Base-by-base conservation (phyloP, 2,797 vertebrate genomes). In the Spondyliosoma cantharus region DNA sequence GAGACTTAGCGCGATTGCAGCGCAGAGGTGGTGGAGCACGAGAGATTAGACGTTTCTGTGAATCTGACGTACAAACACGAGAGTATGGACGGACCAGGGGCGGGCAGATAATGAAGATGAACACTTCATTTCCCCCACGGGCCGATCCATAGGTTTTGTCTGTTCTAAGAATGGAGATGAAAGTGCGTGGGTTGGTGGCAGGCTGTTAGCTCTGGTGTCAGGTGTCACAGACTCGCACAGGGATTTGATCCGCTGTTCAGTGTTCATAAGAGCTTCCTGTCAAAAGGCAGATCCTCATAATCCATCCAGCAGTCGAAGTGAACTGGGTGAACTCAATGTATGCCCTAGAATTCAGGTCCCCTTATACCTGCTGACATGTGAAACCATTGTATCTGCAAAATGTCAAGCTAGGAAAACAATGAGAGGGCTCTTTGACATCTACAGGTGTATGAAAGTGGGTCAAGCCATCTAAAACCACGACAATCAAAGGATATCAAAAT, bases 121-220 rank as follows among this genome's bases (percentile, higher is more conserved):
- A 71, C 52, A 25, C 56, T 71, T 52, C 42, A 52, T 49, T 42
- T 57, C 42, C 59, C n/a, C 1, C 14, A 27, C 22, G 48, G 37
- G 52, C 3, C 29, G 2, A 58, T 72, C 67, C 59, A 66, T 76
- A 68, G 0, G 22, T 66, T 32, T 56, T 2, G 60, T 15, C 54
- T 61, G 76, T n/a, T 53, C 74, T 81, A 67, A 85, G 67, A 76
- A 65, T 56, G 83, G 70, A 85, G 74, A 78, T 83, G 79, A 86
- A 82, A 78, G 75, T 17, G 14, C 37, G 64, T 9, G 74, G 77
- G 73, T 25, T 20, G 56, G 71, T 80, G 85, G 81, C 78, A 84
- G 80, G 78, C 82, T 62, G 82, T 88, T 84, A 61, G 83, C 78
- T 42, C 17, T n/a, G 67, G 82, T 87, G 90, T 89, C 86, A 53